Percentiles rank a stretch among this genome's conserved stretches.
Evolutionary conservation across 1,140 invertebrate genomes (phyloP).

Genomic region (Drosophila nigromelanica): DNA sequence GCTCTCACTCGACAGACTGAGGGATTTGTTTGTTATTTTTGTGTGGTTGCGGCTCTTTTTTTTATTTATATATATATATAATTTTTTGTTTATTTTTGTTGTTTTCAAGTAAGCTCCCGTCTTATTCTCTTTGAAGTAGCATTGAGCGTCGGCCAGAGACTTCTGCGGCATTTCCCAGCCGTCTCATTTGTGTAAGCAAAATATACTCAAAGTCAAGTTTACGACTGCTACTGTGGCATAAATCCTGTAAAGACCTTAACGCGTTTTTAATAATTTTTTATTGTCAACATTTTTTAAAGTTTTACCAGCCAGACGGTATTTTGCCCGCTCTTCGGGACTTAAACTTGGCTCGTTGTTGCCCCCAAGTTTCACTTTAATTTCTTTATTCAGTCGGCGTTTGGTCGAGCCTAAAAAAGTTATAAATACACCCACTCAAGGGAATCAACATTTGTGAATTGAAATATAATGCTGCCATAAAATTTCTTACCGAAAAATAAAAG

Average conservation of each 20-base stretch:
- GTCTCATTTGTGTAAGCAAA: constrained; percentile 45
- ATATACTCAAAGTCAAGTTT: constrained; percentile 57
- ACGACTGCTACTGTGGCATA: constrained; percentile 54
- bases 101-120: constrained; percentile 53
- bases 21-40: constrained; percentile 20
- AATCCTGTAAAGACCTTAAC: constrained; percentile 75
- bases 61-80: background rate
- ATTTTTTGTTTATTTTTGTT: constrained; percentile 36
- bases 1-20: constrained; percentile 18
- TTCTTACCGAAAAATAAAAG: background rate
- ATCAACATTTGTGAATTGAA: constrained; percentile 34
- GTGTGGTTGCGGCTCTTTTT: background rate
- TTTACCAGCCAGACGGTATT: constrained; percentile 1
- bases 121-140: constrained; percentile 77
- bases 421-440: constrained; percentile 15
- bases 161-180: constrained; percentile 19
- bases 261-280: constrained; percentile 78
- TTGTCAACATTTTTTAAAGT: constrained; percentile 59
- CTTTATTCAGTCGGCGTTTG: constrained; percentile 35
- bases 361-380: constrained; percentile 36
- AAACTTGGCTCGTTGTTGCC: constrained; percentile 7
- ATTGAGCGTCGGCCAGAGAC: constrained; percentile 11
- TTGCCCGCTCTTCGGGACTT: constrained; percentile 26
- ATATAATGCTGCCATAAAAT: constrained; percentile 11
- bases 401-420: constrained; percentile 26